A percentile compares a stretch with the other conserved stretches of the same genome.
phyloP scores from a whole-genome alignment of 2,797 vertebrate species.

The Tenualosa thibaudeaui region DNA sequence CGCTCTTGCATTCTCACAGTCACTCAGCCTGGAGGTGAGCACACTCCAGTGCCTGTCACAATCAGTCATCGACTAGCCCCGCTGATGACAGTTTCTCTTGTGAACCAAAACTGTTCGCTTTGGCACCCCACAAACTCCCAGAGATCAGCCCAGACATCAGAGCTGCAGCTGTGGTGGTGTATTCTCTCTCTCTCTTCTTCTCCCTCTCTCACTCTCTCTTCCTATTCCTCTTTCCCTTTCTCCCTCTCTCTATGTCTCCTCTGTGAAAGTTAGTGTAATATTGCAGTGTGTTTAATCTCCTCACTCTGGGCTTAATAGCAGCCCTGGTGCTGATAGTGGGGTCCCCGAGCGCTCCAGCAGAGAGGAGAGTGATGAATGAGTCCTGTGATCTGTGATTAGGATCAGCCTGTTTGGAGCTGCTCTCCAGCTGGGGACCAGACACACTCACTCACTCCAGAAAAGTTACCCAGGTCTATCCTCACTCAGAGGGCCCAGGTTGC shows the following conservation, averaged over 20 bases:
- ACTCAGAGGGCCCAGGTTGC: neutral
- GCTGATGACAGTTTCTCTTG: constrained; percentile 21
- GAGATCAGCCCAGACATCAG: constrained; percentile 1
- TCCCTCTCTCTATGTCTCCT: constrained; percentile 11
- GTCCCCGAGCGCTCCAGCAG: constrained; percentile 30
- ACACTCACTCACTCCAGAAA: constrained; percentile 29
- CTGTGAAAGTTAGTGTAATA: constrained; percentile 1
- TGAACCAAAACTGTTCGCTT: constrained; percentile 21
- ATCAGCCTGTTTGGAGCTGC: constrained; percentile 42
- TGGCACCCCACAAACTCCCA: constrained; percentile 13
- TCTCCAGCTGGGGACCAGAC: constrained; percentile 35
- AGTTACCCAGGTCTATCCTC: constrained; percentile 32
- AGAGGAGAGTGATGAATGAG: constrained; percentile 38
- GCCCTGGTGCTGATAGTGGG: constrained; percentile 35
- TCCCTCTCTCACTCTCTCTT: neutral
- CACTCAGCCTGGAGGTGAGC: constrained; percentile 8
- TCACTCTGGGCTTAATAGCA: constrained; percentile 34
- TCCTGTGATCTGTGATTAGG: constrained; percentile 45
- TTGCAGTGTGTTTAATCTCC: constrained; percentile 35
- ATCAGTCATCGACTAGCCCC: neutral
- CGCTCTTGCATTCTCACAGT: constrained; percentile 8
- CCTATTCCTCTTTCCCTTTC: neutral
- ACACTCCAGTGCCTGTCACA: constrained; percentile 2
- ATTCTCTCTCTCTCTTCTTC: neutral
- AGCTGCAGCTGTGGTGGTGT: neutral